Conservation (phyloP, 2,113 vertebrate genomes). For the Caretta caretta region DNA sequence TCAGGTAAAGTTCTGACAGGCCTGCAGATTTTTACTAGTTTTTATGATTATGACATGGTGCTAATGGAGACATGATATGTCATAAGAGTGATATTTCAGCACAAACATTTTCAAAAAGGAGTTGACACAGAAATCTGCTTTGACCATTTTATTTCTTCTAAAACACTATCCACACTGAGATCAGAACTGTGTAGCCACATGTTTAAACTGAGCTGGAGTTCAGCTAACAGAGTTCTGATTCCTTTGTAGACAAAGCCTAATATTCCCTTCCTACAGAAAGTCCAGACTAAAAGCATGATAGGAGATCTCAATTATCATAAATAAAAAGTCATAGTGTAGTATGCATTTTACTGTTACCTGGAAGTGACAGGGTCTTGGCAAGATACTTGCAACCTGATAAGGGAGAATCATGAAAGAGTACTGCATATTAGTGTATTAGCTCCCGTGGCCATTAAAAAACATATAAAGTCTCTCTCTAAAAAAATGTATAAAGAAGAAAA, state of each 20-base stretch:
- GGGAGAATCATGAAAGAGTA: constrained; percentile 49
- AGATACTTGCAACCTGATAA: constrained; percentile 37
- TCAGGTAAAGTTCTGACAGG: neutral
- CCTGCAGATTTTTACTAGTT: neutral
- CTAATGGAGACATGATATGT: neutral
- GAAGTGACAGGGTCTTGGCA: constrained; percentile 14
- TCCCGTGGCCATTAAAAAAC: constrained; percentile 65
- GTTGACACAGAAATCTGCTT: neutral
- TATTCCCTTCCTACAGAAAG: neutral
- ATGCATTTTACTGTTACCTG: constrained; percentile 32
- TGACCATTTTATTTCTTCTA: neutral
- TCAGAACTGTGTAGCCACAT: neutral
- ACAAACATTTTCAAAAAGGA: neutral
- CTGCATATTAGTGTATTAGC: constrained; percentile 58
- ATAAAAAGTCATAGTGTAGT: neutral
- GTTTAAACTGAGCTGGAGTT: neutral
- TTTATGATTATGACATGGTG: neutral
- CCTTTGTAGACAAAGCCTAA: neutral
- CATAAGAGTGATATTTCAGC: neutral
- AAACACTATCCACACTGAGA: neutral
- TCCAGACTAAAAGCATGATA: fast-evolving
- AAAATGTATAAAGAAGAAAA: neutral
- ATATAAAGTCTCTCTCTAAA: neutral
- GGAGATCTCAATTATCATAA: neutral
- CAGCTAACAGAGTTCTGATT: neutral